phyloP scores from a whole-genome alignment of 1,140 invertebrate genomes.

The Aradophagus sp. region DNA sequence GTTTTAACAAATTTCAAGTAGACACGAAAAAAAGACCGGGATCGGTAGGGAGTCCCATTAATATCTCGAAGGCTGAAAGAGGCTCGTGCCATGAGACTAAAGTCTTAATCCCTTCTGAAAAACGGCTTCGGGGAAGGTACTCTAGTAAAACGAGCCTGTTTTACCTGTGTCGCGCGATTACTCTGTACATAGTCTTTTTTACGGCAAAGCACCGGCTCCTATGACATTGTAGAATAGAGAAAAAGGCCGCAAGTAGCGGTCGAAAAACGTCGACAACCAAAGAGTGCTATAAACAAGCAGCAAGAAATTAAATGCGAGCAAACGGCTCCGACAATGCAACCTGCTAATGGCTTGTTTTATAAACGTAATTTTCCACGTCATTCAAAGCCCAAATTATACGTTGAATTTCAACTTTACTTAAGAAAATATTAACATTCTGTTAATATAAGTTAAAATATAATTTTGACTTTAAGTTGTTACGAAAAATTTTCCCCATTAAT shows the following conservation, averaged over 20 bases:
- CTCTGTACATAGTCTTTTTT: conserved; percentile 27
- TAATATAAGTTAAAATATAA: no score
- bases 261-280: conserved; percentile 20
- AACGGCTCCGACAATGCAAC: conserved; percentile 15
- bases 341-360: conserved; percentile 28
- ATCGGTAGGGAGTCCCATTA: conserved; percentile 58
- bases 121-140: conserved; percentile 51
- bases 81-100: conserved; percentile 51
- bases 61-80: conserved; percentile 52
- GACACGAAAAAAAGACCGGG: conserved; percentile 31
- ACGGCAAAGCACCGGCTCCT: conserved; percentile 16
- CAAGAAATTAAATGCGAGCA: conserved; percentile 18
- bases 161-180: conserved; percentile 38
- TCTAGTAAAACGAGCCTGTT: conserved; percentile 45
- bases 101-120: conserved; percentile 59
- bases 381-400: no score
- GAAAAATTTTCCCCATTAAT: no score
- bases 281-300: conserved; percentile 10
- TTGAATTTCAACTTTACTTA: no score
- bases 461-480: no score
- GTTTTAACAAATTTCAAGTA: conserved; percentile 47
- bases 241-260: conserved; percentile 29
- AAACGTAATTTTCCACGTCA: conserved; percentile 7
- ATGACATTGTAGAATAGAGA: conserved; percentile 13
- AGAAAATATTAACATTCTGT: no score